Evolutionary conservation across 2,113 vertebrate species (phyloP).

Genomic region (Charadrius vociferus): DNA sequence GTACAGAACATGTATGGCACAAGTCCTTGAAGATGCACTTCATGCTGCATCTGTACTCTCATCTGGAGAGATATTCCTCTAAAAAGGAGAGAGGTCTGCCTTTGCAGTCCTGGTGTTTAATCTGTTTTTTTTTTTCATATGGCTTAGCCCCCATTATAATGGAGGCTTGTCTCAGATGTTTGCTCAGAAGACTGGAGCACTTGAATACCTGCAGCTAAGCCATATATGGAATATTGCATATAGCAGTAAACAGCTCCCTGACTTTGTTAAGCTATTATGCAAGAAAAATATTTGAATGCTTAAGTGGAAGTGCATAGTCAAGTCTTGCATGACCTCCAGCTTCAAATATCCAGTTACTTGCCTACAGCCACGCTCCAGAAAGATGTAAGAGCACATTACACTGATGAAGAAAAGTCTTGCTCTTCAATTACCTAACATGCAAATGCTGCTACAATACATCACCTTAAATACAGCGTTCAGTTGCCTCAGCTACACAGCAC

Average conservation of each 20-base stretch:
- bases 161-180: background rate
- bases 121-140: background rate
- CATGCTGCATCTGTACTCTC: background rate
- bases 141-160: background rate
- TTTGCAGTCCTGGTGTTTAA: background rate
- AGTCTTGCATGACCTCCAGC: slow-evolving; percentile 29
- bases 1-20: background rate
- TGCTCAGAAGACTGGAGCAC: background rate
- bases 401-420: background rate
- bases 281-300: slow-evolving; percentile 13
- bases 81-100: background rate
- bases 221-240: background rate
- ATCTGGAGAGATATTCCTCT: background rate
- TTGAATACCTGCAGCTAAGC: background rate
- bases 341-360: slow-evolving; percentile 4
- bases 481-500: background rate
- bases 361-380: background rate
- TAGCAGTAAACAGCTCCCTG: background rate
- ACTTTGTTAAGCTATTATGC: background rate
- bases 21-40: background rate
- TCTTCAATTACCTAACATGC: background rate
- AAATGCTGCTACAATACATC: background rate
- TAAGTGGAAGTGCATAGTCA: slow-evolving; percentile 34
- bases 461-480: background rate
- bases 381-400: background rate